Percentiles rank a stretch among this genome's conserved stretches.
Evolutionary conservation across 2,888 invertebrate species (phyloP).

Genomic region (Pseudeuparius sepicola): DNA sequence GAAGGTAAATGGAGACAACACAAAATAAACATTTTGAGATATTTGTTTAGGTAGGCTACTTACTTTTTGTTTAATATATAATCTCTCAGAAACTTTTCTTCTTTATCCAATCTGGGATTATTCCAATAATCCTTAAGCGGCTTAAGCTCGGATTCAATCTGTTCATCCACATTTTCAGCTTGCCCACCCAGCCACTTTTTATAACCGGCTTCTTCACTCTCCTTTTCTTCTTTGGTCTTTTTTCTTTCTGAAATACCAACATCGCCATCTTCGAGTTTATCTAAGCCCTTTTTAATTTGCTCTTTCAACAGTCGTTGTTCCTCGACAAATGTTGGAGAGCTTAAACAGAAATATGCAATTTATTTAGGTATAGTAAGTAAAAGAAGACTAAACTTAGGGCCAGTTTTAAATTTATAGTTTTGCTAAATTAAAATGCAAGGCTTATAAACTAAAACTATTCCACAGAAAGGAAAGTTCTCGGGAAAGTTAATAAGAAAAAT

Average conservation of each 20-base stretch:
- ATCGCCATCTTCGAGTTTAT: constrained; percentile 44
- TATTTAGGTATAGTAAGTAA: too few species aligned
- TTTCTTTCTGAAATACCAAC: constrained; percentile 44
- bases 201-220: constrained; percentile 50
- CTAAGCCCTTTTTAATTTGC: constrained; percentile 47
- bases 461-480: too few species aligned
- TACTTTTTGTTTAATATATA: constrained; percentile 80
- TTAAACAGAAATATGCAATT: constrained; percentile 20
- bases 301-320: constrained; percentile 58
- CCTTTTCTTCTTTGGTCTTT: constrained; percentile 45
- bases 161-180: constrained; percentile 47
- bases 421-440: too few species aligned
- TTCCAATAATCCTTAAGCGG: constrained; percentile 78
- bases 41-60: constrained; percentile 6
- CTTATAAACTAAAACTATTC: too few species aligned
- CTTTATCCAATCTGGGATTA: constrained; percentile 67
- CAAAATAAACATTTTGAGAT: not conserved
- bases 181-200: constrained; percentile 75
- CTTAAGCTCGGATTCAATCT: constrained; percentile 54
- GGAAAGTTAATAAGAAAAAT: not conserved
- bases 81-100: constrained; percentile 85
- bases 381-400: too few species aligned
- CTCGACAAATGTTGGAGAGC: constrained; percentile 50
- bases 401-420: too few species aligned
- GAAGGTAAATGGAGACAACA: constrained; percentile 4